Percentiles rank a stretch among this genome's conserved stretches.
These are phyloP conservation scores for Drosophila mayaguana DNA, from an alignment of 2,888 invertebrate species.

Conservation along the genomic window DNA sequence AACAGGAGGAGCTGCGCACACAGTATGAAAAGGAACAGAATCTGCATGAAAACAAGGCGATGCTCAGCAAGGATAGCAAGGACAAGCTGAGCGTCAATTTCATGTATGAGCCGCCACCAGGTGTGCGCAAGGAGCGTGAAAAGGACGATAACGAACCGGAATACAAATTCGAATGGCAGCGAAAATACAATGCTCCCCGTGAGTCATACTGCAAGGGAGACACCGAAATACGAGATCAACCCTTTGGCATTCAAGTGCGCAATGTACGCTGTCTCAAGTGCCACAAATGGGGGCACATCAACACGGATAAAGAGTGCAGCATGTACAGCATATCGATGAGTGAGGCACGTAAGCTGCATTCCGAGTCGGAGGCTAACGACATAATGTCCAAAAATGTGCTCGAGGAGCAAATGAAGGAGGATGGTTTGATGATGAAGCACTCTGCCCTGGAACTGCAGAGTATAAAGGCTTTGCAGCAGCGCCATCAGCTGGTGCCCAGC, in stretches of 20 bases:
- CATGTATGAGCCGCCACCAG: conserved; percentile 99
- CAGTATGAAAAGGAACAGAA: conserved; percentile 99
- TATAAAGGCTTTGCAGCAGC: conserved; percentile 85
- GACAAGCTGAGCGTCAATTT: conserved; percentile 99
- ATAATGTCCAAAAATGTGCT: conserved; percentile 88
- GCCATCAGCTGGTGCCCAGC: conserved; percentile 88
- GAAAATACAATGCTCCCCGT: conserved; percentile 99
- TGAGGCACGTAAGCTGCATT: conserved; percentile 90
- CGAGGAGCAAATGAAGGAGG: conserved; percentile 96
- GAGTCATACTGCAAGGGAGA: conserved; percentile 99
- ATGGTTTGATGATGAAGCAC: conserved; percentile 95
- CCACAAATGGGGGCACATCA: conserved; percentile 98
- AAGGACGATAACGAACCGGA: conserved; percentile 97
- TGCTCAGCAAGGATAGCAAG: conserved; percentile 99
- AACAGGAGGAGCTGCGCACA: conserved; percentile 97
- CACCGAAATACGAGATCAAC: conserved; percentile 98
- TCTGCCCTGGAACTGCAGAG: conserved; percentile 88
- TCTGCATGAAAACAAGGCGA: conserved; percentile 97
- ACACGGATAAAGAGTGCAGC: conserved; percentile 96
- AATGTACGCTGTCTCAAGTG: conserved; percentile 99
- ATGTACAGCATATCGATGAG: conserved; percentile 94
- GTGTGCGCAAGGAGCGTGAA: conserved; percentile 95
- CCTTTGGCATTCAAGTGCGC: conserved; percentile 98
- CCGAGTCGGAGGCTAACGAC: conserved; percentile 88
- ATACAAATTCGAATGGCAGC: conserved; percentile 99